Percentiles rank a stretch among this genome's conserved stretches.
phyloP scores from a whole-genome alignment of 2,113 vertebrate genomes.

The Alaudala cheleensis region DNA sequence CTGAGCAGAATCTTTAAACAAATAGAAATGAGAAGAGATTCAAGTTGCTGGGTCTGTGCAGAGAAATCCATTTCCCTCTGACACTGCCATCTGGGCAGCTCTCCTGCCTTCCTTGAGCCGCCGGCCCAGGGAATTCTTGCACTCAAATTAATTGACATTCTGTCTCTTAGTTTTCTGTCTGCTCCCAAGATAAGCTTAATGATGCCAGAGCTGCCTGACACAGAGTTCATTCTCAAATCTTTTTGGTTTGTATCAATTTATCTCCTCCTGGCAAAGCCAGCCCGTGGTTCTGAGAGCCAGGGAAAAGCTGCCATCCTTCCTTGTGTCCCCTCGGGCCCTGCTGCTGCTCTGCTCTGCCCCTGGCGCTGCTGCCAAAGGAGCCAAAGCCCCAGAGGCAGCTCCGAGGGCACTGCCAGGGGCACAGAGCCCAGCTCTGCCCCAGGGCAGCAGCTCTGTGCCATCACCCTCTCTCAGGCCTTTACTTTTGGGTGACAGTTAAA shows the following conservation, averaged over 20 bases:
- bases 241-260: background rate
- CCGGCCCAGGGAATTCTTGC: background rate
- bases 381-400: background rate
- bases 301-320: background rate
- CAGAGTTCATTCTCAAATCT: background rate
- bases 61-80: background rate
- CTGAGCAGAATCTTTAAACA: background rate
- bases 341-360: background rate
- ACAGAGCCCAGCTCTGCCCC: background rate
- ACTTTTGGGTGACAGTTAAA: background rate
- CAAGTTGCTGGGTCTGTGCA: background rate
- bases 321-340: background rate
- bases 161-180: conserved; percentile 7
- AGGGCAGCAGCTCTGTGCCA: background rate
- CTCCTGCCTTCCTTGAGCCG: background rate
- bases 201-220: background rate
- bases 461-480: background rate
- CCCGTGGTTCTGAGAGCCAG: background rate
- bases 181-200: background rate
- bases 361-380: background rate
- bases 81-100: background rate
- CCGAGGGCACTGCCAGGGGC: accelerated
- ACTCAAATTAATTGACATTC: conserved; percentile 8
- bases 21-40: background rate
- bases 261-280: background rate